These are phyloP conservation scores for Eupelmus urozonus DNA, from an alignment of 2,888 invertebrate genomes.

Conservation along the genomic window DNA sequence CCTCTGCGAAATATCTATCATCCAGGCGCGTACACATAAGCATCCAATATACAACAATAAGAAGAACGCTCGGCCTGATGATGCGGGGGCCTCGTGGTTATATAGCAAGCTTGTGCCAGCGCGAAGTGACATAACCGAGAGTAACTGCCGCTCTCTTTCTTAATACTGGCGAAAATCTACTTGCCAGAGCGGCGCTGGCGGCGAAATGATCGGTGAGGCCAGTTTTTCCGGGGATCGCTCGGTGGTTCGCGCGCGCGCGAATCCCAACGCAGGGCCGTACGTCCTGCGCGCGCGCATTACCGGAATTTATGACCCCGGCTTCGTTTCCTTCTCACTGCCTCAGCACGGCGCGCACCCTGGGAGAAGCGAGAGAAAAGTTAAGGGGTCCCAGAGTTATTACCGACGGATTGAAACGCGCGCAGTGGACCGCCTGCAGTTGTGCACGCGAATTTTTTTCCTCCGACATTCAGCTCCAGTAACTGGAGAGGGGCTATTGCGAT, in stretches of 20 bases:
- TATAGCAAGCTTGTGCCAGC: too few species aligned
- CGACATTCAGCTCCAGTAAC: too few species aligned
- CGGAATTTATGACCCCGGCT: neutral
- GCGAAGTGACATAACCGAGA: constrained; percentile 11
- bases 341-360: too few species aligned
- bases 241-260: neutral
- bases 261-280: too few species aligned
- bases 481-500: too few species aligned
- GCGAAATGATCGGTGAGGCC: constrained; percentile 17
- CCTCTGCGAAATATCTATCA: too few species aligned
- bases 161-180: constrained; percentile 30
- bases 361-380: neutral
- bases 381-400: neutral
- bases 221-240: neutral
- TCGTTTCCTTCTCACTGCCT: neutral
- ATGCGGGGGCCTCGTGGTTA: too few species aligned
- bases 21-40: too few species aligned
- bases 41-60: too few species aligned
- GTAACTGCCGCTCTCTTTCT: neutral
- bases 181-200: constrained; percentile 11
- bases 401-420: neutral
- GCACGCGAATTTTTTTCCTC: neutral
- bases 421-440: neutral
- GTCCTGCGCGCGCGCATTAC: neutral
- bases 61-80: too few species aligned